Percentiles rank a stretch among this genome's conserved stretches.
Evolutionary conservation across 2,113 vertebrate species (phyloP).

Genomic region (Zeus faber): DNA sequence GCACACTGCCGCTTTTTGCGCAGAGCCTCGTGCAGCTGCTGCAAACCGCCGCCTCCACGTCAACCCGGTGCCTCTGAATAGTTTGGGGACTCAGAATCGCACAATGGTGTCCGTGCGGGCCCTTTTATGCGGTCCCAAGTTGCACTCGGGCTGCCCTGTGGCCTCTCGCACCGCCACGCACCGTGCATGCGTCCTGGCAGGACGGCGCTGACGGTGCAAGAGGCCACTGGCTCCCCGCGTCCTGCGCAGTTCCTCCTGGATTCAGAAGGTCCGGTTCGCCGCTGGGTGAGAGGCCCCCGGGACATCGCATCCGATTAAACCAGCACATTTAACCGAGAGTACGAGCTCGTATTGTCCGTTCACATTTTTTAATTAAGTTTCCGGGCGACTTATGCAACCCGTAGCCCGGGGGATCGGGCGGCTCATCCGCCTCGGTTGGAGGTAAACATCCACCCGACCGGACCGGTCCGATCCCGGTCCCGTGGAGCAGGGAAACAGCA

Average conservation of each 20-base stretch:
- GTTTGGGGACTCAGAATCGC: conserved; percentile 65
- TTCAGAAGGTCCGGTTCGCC: conserved; percentile 22
- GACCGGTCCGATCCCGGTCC: conserved; percentile 22
- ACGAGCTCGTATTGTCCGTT: background rate
- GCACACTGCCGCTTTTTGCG: conserved; percentile 62
- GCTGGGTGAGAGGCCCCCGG: conserved; percentile 14
- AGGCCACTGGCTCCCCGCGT: conserved; percentile 51
- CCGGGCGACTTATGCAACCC: conserved; percentile 66
- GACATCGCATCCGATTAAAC: no score
- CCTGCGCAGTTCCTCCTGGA: conserved; percentile 51
- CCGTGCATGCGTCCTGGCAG: conserved; percentile 70
- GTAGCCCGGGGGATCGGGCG: conserved; percentile 51
- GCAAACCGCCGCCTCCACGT: conserved; percentile 62
- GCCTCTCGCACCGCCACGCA: conserved; percentile 53
- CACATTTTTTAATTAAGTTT: conserved; percentile 70
- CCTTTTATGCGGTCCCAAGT: conserved; percentile 68
- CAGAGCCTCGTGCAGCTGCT: conserved; percentile 66
- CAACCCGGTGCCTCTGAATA: conserved; percentile 72
- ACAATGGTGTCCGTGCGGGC: conserved; percentile 64
- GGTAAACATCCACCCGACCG: conserved; percentile 4
- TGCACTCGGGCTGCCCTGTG: conserved; percentile 62
- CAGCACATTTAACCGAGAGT: no score
- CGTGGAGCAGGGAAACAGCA: no score
- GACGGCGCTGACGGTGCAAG: conserved; percentile 47
- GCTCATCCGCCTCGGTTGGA: conserved; percentile 18